Evolutionary conservation across 2,888 invertebrate species (phyloP).

Genomic region (Carabus problematicus): DNA sequence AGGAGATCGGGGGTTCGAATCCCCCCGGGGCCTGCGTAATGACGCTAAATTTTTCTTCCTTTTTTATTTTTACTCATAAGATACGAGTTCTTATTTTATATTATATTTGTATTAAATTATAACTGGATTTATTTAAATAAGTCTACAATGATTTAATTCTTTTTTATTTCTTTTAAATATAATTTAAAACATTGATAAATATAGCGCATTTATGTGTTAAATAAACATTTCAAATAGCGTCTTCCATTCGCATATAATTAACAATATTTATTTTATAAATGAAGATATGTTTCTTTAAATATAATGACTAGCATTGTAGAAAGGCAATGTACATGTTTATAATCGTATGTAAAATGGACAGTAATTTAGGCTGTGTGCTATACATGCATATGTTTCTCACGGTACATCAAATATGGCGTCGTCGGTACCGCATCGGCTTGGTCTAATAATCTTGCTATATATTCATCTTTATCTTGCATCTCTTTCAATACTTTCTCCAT

Average conservation of each 20-base stretch:
- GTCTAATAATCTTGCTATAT: constrained; percentile 52
- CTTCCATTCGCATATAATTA: neutral
- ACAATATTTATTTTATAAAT: constrained; percentile 18
- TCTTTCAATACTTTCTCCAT: constrained; percentile 59
- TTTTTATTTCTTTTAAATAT: neutral
- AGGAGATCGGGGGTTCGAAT: constrained; percentile 74
- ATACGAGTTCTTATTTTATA: no score
- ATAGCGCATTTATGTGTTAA: neutral
- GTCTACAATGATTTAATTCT: neutral
- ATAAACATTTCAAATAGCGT: constrained; percentile 2
- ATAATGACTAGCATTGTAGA: neutral
- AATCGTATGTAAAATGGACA: neutral
- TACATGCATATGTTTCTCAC: constrained; percentile 52
- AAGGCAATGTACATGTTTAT: constrained; percentile 6
- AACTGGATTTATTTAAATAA: no score
- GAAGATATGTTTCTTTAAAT: constrained; percentile 6
- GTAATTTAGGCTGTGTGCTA: neutral
- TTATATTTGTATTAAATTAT: no score
- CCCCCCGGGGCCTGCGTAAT: constrained; percentile 46
- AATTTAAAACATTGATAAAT: neutral
- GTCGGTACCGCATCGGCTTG: constrained; percentile 51
- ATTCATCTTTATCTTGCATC: constrained; percentile 60
- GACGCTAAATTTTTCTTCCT: neutral
- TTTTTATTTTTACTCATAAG: neutral
- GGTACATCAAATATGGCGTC: constrained; percentile 55